Conservation (phyloP, 2,797 vertebrate genomes). For the Melanotaenia parkinsoni region DNA sequence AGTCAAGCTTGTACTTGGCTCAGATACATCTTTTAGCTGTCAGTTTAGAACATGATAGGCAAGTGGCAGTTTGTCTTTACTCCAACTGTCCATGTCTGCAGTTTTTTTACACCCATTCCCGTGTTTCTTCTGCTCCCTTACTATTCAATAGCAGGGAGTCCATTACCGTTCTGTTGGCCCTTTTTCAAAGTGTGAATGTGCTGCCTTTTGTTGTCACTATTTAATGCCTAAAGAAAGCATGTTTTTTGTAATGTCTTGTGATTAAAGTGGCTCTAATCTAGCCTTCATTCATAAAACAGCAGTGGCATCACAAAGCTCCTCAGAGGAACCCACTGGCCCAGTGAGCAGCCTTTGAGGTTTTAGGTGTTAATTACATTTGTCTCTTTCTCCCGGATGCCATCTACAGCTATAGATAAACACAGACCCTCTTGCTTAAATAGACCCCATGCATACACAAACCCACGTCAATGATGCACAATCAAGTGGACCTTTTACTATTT, state of each 20-base stretch:
- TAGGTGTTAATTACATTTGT: constrained; percentile 76
- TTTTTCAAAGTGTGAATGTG: constrained; percentile 29
- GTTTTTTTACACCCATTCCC: constrained; percentile 19
- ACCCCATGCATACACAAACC: constrained; percentile 34
- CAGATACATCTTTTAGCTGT: constrained; percentile 62
- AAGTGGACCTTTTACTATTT: constrained; percentile 63
- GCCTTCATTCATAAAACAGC: constrained; percentile 56
- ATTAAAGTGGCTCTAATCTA: constrained; percentile 52
- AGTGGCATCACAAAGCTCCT: constrained; percentile 61
- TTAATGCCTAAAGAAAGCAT: background rate
- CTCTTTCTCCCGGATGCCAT: constrained; percentile 57
- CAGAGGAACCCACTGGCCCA: constrained; percentile 36
- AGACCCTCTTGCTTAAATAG: constrained; percentile 57
- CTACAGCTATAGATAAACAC: constrained; percentile 70
- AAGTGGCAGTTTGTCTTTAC: constrained; percentile 56
- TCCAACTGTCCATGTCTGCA: constrained; percentile 44
- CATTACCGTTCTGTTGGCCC: background rate
- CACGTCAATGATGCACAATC: constrained; percentile 46
- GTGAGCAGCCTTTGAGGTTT: constrained; percentile 49
- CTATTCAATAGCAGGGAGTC: constrained; percentile 18
- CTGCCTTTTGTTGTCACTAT: constrained; percentile 24
- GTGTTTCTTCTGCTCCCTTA: background rate
- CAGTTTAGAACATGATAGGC: constrained; percentile 59
- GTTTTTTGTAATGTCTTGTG: constrained; percentile 22
- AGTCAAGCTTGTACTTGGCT: constrained; percentile 62